Conservation (phyloP, 2,797 vertebrate species). For the Percopsis omiscomaycus region DNA sequence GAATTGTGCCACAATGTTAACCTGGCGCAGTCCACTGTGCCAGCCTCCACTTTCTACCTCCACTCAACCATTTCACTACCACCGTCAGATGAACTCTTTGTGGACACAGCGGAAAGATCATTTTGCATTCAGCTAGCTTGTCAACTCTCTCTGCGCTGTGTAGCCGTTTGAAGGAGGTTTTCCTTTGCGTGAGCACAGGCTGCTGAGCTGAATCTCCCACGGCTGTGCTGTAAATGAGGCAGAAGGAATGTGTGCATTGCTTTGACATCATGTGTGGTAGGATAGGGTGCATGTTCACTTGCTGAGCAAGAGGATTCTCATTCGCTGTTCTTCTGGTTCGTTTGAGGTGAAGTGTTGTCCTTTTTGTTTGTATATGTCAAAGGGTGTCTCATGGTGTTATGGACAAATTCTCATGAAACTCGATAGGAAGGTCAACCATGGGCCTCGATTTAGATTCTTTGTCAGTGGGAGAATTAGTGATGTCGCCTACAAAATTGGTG, state of each 20-base stretch:
- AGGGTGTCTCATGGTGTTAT: too few species aligned
- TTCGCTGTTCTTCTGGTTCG: too few species aligned
- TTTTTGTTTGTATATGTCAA: too few species aligned
- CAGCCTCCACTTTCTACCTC: slow-evolving; percentile 13
- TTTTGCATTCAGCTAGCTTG: not conserved
- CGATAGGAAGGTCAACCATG: too few species aligned
- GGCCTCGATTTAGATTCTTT: too few species aligned
- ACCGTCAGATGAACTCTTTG: slow-evolving; percentile 14
- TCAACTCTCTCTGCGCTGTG: not conserved
- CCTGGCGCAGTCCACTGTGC: slow-evolving; percentile 24
- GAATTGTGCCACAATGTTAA: slow-evolving; percentile 41
- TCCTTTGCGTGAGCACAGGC: too few species aligned
- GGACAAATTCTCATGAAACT: too few species aligned
- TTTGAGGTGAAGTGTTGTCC: too few species aligned
- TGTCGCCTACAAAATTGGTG: too few species aligned
- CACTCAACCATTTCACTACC: slow-evolving; percentile 23
- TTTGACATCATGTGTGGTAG: slow-evolving; percentile 19
- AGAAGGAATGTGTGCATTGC: slow-evolving; percentile 3
- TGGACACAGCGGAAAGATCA: slow-evolving; percentile 9
- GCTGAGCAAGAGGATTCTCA: too few species aligned
- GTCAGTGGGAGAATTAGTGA: too few species aligned
- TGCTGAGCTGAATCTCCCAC: slow-evolving; percentile 5
- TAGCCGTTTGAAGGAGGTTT: not conserved
- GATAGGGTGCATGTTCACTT: not conserved
- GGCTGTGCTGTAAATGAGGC: not conserved